Evolutionary conservation across 2,888 invertebrate species (phyloP).

Genomic region (Mesochorus sp.): DNA sequence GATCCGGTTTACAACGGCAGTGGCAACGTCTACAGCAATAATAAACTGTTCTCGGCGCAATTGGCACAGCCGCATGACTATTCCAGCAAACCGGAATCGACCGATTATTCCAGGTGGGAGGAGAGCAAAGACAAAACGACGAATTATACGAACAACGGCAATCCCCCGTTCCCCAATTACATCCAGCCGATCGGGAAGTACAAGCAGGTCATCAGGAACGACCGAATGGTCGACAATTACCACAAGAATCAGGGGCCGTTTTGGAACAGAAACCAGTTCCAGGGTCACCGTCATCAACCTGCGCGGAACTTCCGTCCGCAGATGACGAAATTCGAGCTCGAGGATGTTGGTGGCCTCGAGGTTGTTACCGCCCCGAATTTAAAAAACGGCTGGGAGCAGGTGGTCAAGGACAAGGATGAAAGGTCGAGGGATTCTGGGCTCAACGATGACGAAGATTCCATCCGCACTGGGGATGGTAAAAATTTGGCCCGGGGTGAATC

Average conservation of each 20-base stretch:
- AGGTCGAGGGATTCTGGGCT: constrained; percentile 12
- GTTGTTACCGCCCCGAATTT: constrained; percentile 58
- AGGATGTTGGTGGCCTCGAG: constrained; percentile 47
- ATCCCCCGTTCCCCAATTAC: constrained; percentile 18
- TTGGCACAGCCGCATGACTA: neutral
- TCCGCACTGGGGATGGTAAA: constrained; percentile 29
- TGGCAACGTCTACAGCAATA: constrained; percentile 2
- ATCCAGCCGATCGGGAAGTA: neutral
- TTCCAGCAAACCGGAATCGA: constrained; percentile 14
- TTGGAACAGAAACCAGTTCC: neutral
- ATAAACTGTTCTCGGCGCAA: neutral
- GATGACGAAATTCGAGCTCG: constrained; percentile 33
- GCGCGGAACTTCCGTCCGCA: constrained; percentile 7
- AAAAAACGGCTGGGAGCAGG: constrained; percentile 7
- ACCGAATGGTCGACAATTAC: constrained; percentile 55
- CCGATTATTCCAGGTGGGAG: too few species aligned
- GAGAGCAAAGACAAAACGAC: too few species aligned
- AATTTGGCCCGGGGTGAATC: constrained; percentile 42
- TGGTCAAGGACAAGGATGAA: neutral
- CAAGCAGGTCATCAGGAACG: constrained; percentile 50
- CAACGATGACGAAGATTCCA: constrained; percentile 44
- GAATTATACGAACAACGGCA: neutral
- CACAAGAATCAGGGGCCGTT: neutral
- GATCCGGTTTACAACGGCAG: constrained; percentile 14
- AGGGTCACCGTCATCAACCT: neutral